Percentiles rank a stretch among this genome's conserved stretches.
These are phyloP conservation scores for Indicator indicator DNA, from an alignment of 2,113 vertebrate species.

Conservation along the genomic window DNA sequence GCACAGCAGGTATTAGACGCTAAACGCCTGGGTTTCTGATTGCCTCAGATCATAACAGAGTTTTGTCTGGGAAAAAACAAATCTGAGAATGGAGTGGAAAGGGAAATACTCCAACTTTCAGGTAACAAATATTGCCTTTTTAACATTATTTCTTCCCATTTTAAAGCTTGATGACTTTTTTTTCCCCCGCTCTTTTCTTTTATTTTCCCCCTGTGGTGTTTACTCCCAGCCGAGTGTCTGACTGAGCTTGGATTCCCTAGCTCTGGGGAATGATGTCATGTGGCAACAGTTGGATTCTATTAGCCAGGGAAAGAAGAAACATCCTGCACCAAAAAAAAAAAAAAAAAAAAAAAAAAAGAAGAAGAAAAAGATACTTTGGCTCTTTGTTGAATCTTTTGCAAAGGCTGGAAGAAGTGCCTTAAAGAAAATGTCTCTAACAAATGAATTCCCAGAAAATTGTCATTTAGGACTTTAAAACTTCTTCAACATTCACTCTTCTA, in stretches of 20 bases:
- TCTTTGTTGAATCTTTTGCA: constrained; percentile 47
- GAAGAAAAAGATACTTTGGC: neutral
- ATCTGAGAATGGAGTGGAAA: constrained; percentile 79
- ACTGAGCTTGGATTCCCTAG: constrained; percentile 55
- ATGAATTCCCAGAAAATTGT: neutral
- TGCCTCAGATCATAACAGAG: constrained; percentile 52
- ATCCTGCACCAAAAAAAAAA: constrained; percentile 36
- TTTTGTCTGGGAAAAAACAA: constrained; percentile 76
- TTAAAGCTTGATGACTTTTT: neutral
- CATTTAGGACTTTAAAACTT: neutral
- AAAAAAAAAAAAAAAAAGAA: neutral
- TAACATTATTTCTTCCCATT: neutral
- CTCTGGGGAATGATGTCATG: constrained; percentile 79
- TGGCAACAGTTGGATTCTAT: constrained; percentile 77
- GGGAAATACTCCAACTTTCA: constrained; percentile 69
- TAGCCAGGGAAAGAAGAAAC: constrained; percentile 71
- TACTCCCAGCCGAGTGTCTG: constrained; percentile 20
- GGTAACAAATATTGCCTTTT: constrained; percentile 72
- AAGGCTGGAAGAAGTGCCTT: neutral
- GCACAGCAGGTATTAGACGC: constrained; percentile 74
- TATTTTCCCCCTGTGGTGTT: neutral
- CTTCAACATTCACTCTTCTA: neutral
- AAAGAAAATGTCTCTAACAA: neutral
- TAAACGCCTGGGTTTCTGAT: constrained; percentile 54
- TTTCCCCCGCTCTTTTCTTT: neutral